These are phyloP conservation scores for Coptodon rendalli DNA, from an alignment of 2,113 vertebrate genomes.

Conservation along the genomic window DNA sequence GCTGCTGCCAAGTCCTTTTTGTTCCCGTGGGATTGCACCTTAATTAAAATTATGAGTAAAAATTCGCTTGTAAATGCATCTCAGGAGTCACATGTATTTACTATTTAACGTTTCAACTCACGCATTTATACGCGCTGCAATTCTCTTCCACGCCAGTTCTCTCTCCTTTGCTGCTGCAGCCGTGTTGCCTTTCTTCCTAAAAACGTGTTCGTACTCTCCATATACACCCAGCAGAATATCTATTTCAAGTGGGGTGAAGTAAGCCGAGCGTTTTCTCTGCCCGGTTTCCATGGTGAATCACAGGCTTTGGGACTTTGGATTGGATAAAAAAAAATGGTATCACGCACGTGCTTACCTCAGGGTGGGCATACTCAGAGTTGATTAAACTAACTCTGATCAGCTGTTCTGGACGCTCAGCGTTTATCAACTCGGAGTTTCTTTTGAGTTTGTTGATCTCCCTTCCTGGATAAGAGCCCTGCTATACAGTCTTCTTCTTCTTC, in stretches of 20 bases:
- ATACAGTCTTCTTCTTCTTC: fast-evolving
- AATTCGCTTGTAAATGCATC: background rate
- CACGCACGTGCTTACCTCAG: fast-evolving
- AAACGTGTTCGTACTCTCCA: fast-evolving
- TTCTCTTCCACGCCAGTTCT: background rate
- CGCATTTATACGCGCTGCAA: background rate
- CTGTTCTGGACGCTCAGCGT: background rate
- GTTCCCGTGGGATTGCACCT: background rate
- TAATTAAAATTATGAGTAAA: fast-evolving
- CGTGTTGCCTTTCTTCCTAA: background rate
- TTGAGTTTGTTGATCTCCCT: background rate
- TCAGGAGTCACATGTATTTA: background rate
- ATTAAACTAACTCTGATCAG: background rate
- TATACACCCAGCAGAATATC: background rate
- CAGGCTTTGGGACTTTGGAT: background rate
- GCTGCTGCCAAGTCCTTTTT: background rate
- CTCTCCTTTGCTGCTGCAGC: background rate
- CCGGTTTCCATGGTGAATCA: background rate
- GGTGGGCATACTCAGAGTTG: background rate
- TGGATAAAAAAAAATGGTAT: background rate
- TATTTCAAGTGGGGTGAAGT: background rate
- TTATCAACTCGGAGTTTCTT: background rate
- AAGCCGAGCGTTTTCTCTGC: background rate
- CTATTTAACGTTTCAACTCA: background rate
- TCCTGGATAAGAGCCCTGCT: fast-evolving